phyloP scores from a whole-genome alignment of 2,113 vertebrate species.

The Cryptotis parvus region DNA sequence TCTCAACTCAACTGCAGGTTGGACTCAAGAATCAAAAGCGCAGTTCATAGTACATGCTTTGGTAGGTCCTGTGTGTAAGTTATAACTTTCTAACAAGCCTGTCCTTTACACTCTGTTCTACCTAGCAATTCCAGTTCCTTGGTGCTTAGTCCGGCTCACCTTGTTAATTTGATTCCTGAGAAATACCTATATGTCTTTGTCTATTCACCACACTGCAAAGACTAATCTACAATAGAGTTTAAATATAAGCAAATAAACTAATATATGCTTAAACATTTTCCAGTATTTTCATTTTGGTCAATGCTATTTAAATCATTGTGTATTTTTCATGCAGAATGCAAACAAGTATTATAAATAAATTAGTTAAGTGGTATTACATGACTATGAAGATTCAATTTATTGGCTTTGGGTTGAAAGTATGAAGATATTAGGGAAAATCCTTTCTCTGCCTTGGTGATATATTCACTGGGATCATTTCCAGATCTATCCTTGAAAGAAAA shows the following conservation, averaged over 20 bases:
- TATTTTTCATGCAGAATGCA: background rate
- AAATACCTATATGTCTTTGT: background rate
- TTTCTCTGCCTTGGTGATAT: slow-evolving; percentile 12
- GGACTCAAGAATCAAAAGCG: background rate
- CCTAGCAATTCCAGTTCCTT: background rate
- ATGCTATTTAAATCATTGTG: background rate
- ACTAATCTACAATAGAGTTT: background rate
- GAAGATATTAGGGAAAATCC: slow-evolving; percentile 43
- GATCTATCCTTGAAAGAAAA: slow-evolving; percentile 58
- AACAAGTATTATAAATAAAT: background rate
- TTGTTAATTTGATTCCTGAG: background rate
- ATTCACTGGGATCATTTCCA: slow-evolving; percentile 53
- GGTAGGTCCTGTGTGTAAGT: background rate
- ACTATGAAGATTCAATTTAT: background rate
- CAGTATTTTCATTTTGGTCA: background rate
- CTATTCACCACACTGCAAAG: background rate
- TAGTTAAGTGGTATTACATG: background rate
- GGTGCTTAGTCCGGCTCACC: background rate
- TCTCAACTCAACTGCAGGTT: background rate
- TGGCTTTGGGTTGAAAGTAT: slow-evolving; percentile 20
- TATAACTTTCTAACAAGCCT: background rate
- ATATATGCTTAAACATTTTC: background rate
- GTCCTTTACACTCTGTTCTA: background rate
- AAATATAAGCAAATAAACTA: background rate
- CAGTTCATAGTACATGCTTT: background rate